Base-by-base conservation (phyloP, 2,113 vertebrate genomes). In the Rhizomys pruinosus region DNA sequence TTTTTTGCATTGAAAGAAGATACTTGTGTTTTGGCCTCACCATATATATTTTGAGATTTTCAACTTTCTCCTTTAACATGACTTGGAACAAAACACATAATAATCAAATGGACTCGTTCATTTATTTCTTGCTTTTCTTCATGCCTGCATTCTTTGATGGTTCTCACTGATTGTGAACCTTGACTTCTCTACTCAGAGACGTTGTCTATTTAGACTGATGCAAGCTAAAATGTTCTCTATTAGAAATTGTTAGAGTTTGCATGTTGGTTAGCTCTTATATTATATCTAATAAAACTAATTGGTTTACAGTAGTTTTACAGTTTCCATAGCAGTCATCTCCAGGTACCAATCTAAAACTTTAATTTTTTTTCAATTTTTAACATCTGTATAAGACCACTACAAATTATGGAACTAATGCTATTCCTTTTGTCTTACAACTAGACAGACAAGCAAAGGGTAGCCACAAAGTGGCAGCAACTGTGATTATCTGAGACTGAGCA, bases 391-490 rank as follows among this genome's bases (percentile, higher is more conserved):
- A 95, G 81, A 97, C 96, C 39, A 27, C 96, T 97, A 97, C 97
- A 71, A 52, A 90, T 94, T 94, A 52, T 96, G 93, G 84, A 98
- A 98, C 97, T 96, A 95, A 78, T 92, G 90, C 81, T 79, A 93
- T 39, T 61, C 25, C 5, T 34, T 66, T 87, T 93, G 89, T 71
- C 1, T 64, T 71, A 91, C 85, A 77, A 78, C 90, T 37, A 76
- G 94, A 52, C 3, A 93, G 95, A 95, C 88, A 97, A 96, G 85
- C 69, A 87, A 97, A 98, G 97, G 97, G 98, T 97, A 97, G 89
- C 86, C 97, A 95, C 97, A 96, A 97, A 96, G 71, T 74, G 96
- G 85, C 95, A 87, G 69, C 85, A 85, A 87, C 59, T 93, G n/a
- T 93, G 94, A 97, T 97, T 97, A 97, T 96, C 90, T 96, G 89